Evolutionary conservation across 2,797 vertebrate species (phyloP).

Genomic region (Mormyrops boulengeri): DNA sequence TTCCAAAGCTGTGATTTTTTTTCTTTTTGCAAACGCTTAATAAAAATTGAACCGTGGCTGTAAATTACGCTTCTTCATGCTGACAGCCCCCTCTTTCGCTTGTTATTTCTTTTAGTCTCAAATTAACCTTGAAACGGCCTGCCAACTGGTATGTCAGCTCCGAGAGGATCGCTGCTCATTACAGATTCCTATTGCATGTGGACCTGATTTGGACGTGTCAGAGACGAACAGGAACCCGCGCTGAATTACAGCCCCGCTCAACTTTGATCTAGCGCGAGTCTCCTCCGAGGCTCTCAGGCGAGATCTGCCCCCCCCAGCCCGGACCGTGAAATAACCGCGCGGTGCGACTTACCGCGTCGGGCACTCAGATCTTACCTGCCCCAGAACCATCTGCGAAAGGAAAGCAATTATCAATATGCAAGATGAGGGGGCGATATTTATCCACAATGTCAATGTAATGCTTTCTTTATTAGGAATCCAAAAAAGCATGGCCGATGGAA

Average conservation of each 20-base stretch:
- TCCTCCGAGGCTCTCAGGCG: constrained; percentile 32
- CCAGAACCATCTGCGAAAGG: constrained; percentile 30
- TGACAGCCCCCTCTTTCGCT: neutral
- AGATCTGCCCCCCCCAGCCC: constrained; percentile 14
- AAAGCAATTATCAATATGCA: neutral
- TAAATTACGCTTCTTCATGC: neutral
- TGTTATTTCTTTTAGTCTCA: neutral
- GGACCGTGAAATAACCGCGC: constrained; percentile 28
- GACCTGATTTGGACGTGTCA: constrained; percentile 61
- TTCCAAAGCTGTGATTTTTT: neutral
- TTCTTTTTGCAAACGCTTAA: neutral
- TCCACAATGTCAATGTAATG: neutral
- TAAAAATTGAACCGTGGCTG: neutral
- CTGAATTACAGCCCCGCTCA: constrained; percentile 55
- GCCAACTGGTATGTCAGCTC: constrained; percentile 39
- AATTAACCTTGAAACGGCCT: constrained; percentile 21
- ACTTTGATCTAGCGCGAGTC: constrained; percentile 62
- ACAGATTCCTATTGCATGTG: constrained; percentile 54
- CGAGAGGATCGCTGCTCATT: constrained; percentile 45
- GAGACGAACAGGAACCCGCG: constrained; percentile 56
- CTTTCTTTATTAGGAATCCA: neutral
- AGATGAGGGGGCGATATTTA: neutral
- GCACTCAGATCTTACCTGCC: constrained; percentile 22
- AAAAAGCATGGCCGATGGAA: neutral
- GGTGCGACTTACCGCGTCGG: constrained; percentile 14